Evolutionary conservation across 2,113 vertebrate species (phyloP), one percentile per base, ranked within the genome.

Genomic region (Amblyornis subalaris): DNA sequence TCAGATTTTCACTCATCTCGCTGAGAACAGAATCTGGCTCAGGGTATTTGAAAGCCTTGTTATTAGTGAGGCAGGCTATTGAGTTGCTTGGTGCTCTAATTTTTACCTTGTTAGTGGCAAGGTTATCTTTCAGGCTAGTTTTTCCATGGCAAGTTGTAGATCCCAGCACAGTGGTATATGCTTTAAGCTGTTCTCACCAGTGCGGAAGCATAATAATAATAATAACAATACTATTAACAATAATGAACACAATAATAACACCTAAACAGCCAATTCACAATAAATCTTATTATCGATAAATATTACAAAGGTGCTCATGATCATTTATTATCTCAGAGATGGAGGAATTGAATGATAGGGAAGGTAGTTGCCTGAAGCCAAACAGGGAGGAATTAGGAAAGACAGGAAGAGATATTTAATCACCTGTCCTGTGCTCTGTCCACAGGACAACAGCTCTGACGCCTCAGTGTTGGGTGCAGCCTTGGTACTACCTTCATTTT

Each of bases 51-150:
- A 91, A 96, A 91, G 78, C 54, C 83, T 88, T 93, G 85, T 94
- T 96, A 88, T 90, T 71, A 66, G 62, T 79, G 78, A 92, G 92
- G 67, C 71, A 91, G 58, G 47, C 58, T 70, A 88, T 85, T 3
- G 55, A 91, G 82, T 91, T 93, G 38, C 55, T 85, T 90, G 64
- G 75, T 79, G 18, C 58, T 89, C 93, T 95, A 80, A 88, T 95
- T 94, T 96, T 95, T 95, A 93, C 94, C 89, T 95, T 95, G 85
- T 95, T 96, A 94, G 78, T 91, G 91, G 94, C 89, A 96, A 95
- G 89, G 88, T 92, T 94, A 93, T 95, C 64, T 91, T 97, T 95
- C 82, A 85, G 78, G 44, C 55, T 86, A 60, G 72, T 80, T 94
- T 91, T 94, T 88, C 54, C 23, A 51, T 35, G 62, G 35, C 31